Evolutionary conservation across 1,140 invertebrate genomes (phyloP).

Genomic region (Drosophila punjabiensis): DNA sequence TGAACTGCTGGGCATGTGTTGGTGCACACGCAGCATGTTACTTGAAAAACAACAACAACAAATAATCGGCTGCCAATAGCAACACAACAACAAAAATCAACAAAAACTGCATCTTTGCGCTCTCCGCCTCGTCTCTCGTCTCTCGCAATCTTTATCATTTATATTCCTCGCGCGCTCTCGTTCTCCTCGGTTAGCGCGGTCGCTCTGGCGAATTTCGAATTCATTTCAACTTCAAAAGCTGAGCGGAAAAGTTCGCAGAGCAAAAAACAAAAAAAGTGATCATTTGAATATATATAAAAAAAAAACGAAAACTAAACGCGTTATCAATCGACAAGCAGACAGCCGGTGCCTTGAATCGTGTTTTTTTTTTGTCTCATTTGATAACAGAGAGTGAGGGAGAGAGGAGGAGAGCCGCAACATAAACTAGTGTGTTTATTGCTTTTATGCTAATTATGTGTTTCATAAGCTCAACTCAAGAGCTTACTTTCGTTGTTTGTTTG

Average conservation of each 20-base stretch:
- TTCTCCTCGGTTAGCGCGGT: constrained; percentile 37
- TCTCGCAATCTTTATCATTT: constrained; percentile 19
- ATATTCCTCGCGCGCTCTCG: not conserved
- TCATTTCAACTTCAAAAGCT: constrained; percentile 74
- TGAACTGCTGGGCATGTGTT: constrained; percentile 10
- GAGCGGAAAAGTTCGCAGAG: constrained; percentile 59
- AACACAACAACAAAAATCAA: constrained; percentile 72
- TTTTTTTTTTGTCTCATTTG: constrained; percentile 8
- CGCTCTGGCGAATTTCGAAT: constrained; percentile 23
- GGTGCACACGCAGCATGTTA: constrained; percentile 11
- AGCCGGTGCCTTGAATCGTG: constrained; percentile 21
- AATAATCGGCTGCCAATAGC: constrained; percentile 66
- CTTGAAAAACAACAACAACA: constrained; percentile 7
- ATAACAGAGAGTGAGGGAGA: constrained; percentile 12
- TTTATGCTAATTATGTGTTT: constrained; percentile 36
- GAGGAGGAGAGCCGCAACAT: not conserved
- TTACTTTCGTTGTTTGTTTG: constrained; percentile 20
- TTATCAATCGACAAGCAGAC: constrained; percentile 31
- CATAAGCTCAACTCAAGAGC: constrained; percentile 19
- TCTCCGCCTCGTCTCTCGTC: constrained; percentile 6
- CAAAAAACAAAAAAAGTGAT: constrained; percentile 27
- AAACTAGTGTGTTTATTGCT: constrained; percentile 8
- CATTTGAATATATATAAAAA: constrained; percentile 9
- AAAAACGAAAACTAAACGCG: not conserved
- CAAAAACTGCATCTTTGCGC: constrained; percentile 45